phyloP scores from a whole-genome alignment of 2,888 invertebrate species.

The Trachelus iudaicus region DNA sequence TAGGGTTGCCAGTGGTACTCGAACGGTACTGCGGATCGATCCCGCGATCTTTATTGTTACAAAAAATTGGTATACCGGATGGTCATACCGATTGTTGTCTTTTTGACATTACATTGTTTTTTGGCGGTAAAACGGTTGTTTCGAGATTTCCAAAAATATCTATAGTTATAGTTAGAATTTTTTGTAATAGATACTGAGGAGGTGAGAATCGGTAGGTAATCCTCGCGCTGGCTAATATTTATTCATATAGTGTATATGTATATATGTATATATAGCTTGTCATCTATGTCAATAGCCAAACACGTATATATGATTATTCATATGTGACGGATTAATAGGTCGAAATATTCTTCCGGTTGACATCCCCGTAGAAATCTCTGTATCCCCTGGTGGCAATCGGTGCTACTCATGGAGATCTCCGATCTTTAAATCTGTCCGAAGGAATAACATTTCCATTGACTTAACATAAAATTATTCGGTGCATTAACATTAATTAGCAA shows the following conservation, averaged over 20 bases:
- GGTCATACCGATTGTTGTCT: neutral
- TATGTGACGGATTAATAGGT: neutral
- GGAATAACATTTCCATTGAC: constrained; percentile 55
- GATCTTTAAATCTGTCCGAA: constrained; percentile 55
- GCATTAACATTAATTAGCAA: constrained; percentile 55
- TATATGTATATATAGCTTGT: neutral
- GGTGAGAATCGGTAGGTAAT: neutral
- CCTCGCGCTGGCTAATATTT: neutral
- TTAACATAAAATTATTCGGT: constrained; percentile 59
- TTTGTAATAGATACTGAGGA: neutral
- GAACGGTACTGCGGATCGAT: neutral
- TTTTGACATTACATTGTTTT: neutral
- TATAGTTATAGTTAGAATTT: neutral
- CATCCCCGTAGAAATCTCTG: constrained; percentile 28
- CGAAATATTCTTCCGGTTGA: constrained; percentile 23
- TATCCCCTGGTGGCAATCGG: constrained; percentile 7
- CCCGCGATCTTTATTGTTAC: neutral
- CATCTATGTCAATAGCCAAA: neutral
- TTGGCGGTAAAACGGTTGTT: no score
- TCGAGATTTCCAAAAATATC: neutral
- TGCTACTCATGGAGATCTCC: constrained; percentile 23
- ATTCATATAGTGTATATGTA: neutral
- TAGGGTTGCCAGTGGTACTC: constrained; percentile 37
- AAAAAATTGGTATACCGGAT: neutral
- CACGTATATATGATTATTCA: neutral